phyloP scores from a whole-genome alignment of 2,113 vertebrate genomes.

The Phalacrocorax pelagicus region DNA sequence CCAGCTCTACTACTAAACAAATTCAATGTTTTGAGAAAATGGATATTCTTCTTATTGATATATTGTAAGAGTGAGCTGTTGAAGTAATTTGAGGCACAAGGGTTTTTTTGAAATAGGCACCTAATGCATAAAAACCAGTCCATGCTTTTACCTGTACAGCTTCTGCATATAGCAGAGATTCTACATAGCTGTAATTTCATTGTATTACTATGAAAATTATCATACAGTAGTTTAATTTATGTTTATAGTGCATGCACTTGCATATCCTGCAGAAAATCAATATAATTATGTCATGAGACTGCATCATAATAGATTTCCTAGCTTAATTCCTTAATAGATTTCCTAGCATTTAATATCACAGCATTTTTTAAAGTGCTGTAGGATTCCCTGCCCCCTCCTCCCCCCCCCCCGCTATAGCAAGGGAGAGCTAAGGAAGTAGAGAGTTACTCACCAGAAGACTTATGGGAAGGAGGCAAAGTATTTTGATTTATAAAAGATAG shows the following conservation, averaged over 20 bases:
- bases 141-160: not conserved
- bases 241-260: not conserved
- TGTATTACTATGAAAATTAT: not conserved
- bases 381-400: accelerated
- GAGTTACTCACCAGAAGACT: not conserved
- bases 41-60: not conserved
- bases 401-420: not conserved
- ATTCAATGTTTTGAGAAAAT: not conserved
- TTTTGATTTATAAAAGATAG: not conserved
- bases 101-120: not conserved
- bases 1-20: not conserved
- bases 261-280: not conserved
- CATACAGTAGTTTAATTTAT: not conserved
- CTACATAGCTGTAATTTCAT: not conserved
- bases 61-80: not conserved
- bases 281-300: not conserved
- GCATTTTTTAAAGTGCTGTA: not conserved
- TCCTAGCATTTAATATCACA: not conserved
- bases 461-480: not conserved
- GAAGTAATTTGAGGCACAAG: not conserved
- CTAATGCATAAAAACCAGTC: accelerated
- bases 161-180: not conserved
- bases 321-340: not conserved
- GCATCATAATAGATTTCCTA: not conserved
- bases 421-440: not conserved